Conservation (phyloP, 2,113 vertebrate genomes). For the Coreoperca whiteheadi region DNA sequence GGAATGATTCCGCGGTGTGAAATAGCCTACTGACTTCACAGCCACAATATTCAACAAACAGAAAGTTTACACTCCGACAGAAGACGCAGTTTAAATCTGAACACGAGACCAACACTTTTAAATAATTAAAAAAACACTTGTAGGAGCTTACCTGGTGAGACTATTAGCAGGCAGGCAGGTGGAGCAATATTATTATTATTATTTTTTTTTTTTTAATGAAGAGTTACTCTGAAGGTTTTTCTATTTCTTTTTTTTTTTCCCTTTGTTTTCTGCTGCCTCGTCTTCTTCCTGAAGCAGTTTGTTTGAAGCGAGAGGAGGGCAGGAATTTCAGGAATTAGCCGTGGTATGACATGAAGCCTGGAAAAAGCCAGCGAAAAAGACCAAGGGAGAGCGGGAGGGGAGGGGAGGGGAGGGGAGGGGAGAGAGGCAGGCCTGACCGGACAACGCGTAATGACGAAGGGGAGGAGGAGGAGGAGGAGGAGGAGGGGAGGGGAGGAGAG, state of each 20-base stretch:
- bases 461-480: slow-evolving; percentile 48
- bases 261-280: slow-evolving; percentile 71
- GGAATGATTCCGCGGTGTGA: slow-evolving; percentile 18
- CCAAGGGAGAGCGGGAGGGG: slow-evolving; percentile 65
- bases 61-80: slow-evolving; percentile 29
- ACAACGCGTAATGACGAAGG: slow-evolving; percentile 73
- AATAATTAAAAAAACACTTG: slow-evolving; percentile 10
- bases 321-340: slow-evolving; percentile 88
- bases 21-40: slow-evolving; percentile 4
- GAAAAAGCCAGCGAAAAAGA: slow-evolving; percentile 82
- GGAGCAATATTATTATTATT: slow-evolving; percentile 3
- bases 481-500: slow-evolving; percentile 50
- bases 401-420: slow-evolving; percentile 42
- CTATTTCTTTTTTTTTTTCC: slow-evolving; percentile 18
- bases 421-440: slow-evolving; percentile 71
- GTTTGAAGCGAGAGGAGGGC: slow-evolving; percentile 82
- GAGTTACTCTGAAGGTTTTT: slow-evolving; percentile 47
- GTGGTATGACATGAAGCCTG: slow-evolving; percentile 85
- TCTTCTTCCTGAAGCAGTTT: slow-evolving; percentile 76
- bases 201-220: background rate
- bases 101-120: background rate
- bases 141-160: slow-evolving; percentile 73
- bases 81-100: background rate
- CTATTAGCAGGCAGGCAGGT: slow-evolving; percentile 43
- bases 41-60: slow-evolving; percentile 6